These are phyloP conservation scores for Cyprinodon diabolis DNA, from an alignment of 2,797 vertebrate genomes.

Conservation along the genomic window DNA sequence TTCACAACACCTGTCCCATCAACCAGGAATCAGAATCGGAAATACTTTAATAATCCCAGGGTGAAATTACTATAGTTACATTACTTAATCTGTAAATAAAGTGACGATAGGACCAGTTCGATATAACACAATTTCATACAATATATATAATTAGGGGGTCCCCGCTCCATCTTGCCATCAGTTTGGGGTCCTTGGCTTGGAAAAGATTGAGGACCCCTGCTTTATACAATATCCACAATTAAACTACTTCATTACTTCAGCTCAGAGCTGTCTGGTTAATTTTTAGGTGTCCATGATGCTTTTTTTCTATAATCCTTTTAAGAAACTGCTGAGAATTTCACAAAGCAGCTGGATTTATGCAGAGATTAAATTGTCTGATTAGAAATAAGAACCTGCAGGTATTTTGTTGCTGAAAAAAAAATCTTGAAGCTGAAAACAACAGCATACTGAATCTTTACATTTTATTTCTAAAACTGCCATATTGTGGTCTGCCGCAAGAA, in stretches of 20 bases:
- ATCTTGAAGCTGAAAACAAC: background rate
- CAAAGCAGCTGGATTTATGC: background rate
- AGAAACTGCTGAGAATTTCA: background rate
- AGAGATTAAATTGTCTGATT: background rate
- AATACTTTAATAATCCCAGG: no score
- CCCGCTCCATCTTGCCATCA: no score
- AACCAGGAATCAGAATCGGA: no score
- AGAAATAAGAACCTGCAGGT: background rate
- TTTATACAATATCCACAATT: no score
- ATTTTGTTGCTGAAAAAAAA: background rate
- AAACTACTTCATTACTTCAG: background rate
- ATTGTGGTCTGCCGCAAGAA: background rate
- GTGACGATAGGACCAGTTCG: no score
- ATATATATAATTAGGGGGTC: no score
- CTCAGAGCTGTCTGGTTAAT: background rate
- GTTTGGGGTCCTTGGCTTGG: no score
- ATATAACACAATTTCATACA: no score
- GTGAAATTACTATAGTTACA: no score
- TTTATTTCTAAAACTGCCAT: background rate
- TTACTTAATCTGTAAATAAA: no score
- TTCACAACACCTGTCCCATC: no score
- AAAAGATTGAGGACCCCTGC: no score
- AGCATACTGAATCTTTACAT: background rate
- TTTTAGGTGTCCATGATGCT: background rate
- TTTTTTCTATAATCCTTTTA: background rate